These are phyloP conservation scores for Sipha flava DNA, from an alignment of 1,140 invertebrate species.

Conservation along the genomic window DNA sequence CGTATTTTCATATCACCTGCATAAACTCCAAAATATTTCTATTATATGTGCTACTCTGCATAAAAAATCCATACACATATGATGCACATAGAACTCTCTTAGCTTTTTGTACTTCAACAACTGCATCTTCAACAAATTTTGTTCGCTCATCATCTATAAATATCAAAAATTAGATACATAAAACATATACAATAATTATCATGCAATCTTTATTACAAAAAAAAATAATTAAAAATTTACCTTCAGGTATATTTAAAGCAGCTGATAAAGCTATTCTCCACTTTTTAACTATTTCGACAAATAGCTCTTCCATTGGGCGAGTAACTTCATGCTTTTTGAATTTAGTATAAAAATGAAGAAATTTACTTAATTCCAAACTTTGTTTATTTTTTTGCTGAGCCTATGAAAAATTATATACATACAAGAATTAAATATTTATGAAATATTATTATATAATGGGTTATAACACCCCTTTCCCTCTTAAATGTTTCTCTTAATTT, in stretches of 20 bases:
- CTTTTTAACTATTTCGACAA: slow-evolving; percentile 52
- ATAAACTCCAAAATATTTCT: slow-evolving; percentile 64
- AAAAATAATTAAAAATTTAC: slow-evolving; percentile 35
- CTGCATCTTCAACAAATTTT: slow-evolving; percentile 57
- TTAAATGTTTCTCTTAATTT: no score
- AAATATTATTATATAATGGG: no score
- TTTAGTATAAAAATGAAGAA: slow-evolving; percentile 59
- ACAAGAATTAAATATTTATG: not conserved
- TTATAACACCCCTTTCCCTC: no score
- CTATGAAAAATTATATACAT: slow-evolving; percentile 49
- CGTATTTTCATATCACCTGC: slow-evolving; percentile 48
- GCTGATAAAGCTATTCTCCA: slow-evolving; percentile 56
- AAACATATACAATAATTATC: not conserved
- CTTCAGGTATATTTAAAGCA: slow-evolving; percentile 42
- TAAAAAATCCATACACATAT: slow-evolving; percentile 60
- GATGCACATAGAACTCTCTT: slow-evolving; percentile 57
- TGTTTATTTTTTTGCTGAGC: slow-evolving; percentile 50
- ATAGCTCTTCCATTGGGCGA: slow-evolving; percentile 53
- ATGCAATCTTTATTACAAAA: not conserved
- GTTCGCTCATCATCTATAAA: slow-evolving; percentile 45
- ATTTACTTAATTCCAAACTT: slow-evolving; percentile 55
- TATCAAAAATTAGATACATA: not conserved
- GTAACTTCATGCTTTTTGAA: slow-evolving; percentile 62
- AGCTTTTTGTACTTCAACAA: slow-evolving; percentile 56
- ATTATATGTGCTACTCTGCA: slow-evolving; percentile 58